Evolutionary conservation across 2,888 invertebrate genomes (phyloP), one percentile per base, ranked within the genome.

Genomic region (Pyrocoelia pectoralis): DNA sequence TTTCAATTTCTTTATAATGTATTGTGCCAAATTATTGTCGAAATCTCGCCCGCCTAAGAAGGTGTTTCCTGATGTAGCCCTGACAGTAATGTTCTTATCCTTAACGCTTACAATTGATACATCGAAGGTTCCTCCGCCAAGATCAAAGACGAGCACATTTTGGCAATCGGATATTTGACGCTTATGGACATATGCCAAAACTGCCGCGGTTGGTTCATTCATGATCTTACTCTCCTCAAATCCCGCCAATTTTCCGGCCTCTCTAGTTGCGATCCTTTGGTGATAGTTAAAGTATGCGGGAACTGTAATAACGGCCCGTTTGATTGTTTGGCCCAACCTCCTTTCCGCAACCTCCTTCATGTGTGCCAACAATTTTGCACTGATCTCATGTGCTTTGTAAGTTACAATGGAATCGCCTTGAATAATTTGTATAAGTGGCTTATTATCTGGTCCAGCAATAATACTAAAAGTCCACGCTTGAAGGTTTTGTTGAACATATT

Each of bases 61-160:
- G 0, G 92, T 93, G 74, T 93, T 92, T 6, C 92, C 92, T 2
- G 92, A 88, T 0, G 93, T 93, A 0, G 92, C 85, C 75, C 85
- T 86, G 0, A 93, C 93, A 83, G 92, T 90, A 73, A 93, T 79
- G 0, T 90, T 89, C 0, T 94, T 88, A 33, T 52, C 94, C 72
- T 93, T 91, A 77, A 96, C 95, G 68, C 92, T 89, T 19, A 96
- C 84, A 68, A 96, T 87, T 24, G 95, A 95, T 6, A 96, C 95
- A 84, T 96, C 95, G 77, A 97, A 96, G 28, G 94, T 95, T 19
- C 94, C 95, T 65, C 95, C 95, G 18, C 91, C 91, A 61, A 91
- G 84, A 78, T 91, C 90, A 72, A 89, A 91, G 70, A 91, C 90
- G 8, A 90, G 80, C 6, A 90, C 88, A 76, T 88, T 90, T 68